Base-by-base conservation (phyloP, 2,888 invertebrate species). In the Chaitophorus viminalis region DNA sequence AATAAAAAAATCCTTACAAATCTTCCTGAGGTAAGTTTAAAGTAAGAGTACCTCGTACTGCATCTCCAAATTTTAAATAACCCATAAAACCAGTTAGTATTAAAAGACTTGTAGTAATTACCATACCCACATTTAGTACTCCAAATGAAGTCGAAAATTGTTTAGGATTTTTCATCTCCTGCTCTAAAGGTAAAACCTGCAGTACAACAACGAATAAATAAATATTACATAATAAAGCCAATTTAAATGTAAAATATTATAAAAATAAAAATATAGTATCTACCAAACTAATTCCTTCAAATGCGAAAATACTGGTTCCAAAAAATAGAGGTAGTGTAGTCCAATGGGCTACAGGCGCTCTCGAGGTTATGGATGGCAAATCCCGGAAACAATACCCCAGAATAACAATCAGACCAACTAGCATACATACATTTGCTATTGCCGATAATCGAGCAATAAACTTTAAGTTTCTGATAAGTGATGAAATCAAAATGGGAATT, bases 221-320 rank as follows among this genome's bases (percentile, higher is more conserved):
- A 46, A 14, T 46, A 46, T 46, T 46, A 46, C 14, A 46, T 14
- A 46, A 46, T 46, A 46, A 46, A 11, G 3, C 2, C 2, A 46
- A 46, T 46, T 14, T 46, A 2, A 46, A 46, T 14, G 46, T 46
- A 46, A 11, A 46, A 46, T 14, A 36, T 6, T 36, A 46, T 46
- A 46, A 46, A 46, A 46, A 46, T 46, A 46, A 60, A 3, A 6
- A 60, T 25, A 60, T 60, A 25, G 0, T n/a, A 92, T 93, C 94
- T 91, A 95, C 96, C 93, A 97, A 92, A 85, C 96, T 96, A 90
- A 99, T 99, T 89, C 98, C 99, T 93, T 99, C 99, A 91, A 99
- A 99, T 5, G 99, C 96, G 92, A 97, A 99, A 88, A 99, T 94
- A 46, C 97, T 97, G 0, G 98, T 99, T 74, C 99, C 99, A 91